These are phyloP conservation scores for Macrophya annulata DNA, from an alignment of 2,888 invertebrate species.

Conservation along the genomic window DNA sequence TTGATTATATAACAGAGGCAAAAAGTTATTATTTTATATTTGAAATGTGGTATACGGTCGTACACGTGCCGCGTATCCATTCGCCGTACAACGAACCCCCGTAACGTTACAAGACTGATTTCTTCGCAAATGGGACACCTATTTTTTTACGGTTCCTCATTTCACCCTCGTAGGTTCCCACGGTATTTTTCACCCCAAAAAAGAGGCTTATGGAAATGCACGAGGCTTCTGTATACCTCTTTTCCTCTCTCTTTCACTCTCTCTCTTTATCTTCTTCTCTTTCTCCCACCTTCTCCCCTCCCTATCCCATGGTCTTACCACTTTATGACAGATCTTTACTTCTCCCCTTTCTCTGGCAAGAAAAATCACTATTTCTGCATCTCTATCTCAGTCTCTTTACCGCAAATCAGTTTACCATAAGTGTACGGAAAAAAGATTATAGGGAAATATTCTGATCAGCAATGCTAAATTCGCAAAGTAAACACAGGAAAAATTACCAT, in stretches of 20 bases:
- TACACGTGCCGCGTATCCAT: slow-evolving; percentile 17
- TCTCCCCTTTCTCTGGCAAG: neutral
- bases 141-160: slow-evolving; percentile 49
- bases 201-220: slow-evolving; percentile 54
- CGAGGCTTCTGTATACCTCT: neutral
- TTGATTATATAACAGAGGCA: neutral
- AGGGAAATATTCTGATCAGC: too few relatives aligned
- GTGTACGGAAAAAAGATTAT: too few relatives aligned
- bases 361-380: slow-evolving; percentile 27
- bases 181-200: slow-evolving; percentile 54
- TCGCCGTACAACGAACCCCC: neutral
- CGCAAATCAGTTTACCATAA: slow-evolving; percentile 22
- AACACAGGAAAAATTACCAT: too few relatives aligned
- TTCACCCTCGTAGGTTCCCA: slow-evolving; percentile 42
- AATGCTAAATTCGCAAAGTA: too few relatives aligned
- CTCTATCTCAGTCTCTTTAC: slow-evolving; percentile 25
- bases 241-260: neutral
- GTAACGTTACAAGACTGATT: slow-evolving; percentile 39
- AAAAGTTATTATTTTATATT: neutral
- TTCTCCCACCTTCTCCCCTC: neutral
- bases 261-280: neutral
- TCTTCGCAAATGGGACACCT: slow-evolving; percentile 48
- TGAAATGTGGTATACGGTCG: neutral
- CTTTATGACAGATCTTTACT: slow-evolving; percentile 46
- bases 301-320: neutral